These are phyloP conservation scores for Nerophis ophidion DNA, from an alignment of 2,113 vertebrate species.

Conservation along the genomic window DNA sequence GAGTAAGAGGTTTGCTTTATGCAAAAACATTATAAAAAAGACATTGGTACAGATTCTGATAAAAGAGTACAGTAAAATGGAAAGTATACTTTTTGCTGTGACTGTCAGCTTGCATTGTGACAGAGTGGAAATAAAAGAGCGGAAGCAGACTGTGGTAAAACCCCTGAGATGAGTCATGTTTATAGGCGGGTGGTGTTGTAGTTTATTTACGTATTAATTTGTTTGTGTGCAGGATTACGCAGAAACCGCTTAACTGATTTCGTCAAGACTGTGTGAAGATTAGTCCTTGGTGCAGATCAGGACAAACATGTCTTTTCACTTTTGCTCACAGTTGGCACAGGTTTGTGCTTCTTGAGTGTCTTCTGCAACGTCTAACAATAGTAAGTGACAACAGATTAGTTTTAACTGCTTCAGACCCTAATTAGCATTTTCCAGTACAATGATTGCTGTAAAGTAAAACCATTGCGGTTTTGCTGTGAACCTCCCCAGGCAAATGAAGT, in stretches of 20 bases:
- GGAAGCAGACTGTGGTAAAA: not conserved
- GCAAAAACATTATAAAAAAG: too few species aligned
- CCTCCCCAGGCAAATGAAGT: slow-evolving; percentile 55
- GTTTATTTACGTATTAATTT: slow-evolving; percentile 7
- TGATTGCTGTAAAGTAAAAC: slow-evolving; percentile 50
- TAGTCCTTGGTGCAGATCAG: slow-evolving; percentile 2
- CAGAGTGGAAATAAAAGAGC: not conserved
- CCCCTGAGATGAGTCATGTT: not conserved
- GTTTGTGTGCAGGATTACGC: slow-evolving; percentile 8
- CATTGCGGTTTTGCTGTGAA: slow-evolving; percentile 39
- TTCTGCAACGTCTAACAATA: not conserved
- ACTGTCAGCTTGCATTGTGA: too few species aligned
- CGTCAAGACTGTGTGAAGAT: slow-evolving; percentile 7
- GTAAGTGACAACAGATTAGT: slow-evolving; percentile 13
- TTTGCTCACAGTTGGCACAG: not conserved
- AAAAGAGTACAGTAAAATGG: too few species aligned
- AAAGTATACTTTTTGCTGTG: too few species aligned
- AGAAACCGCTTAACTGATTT: slow-evolving; percentile 5
- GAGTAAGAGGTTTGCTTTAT: too few species aligned
- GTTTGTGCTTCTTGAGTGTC: not conserved
- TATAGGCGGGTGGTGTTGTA: not conserved
- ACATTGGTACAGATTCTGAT: too few species aligned
- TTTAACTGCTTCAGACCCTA: slow-evolving; percentile 36
- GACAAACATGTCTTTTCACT: not conserved
- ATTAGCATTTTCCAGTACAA: slow-evolving; percentile 40